phyloP scores from a whole-genome alignment of 1,140 invertebrate species.

The Cephus cinctus region DNA sequence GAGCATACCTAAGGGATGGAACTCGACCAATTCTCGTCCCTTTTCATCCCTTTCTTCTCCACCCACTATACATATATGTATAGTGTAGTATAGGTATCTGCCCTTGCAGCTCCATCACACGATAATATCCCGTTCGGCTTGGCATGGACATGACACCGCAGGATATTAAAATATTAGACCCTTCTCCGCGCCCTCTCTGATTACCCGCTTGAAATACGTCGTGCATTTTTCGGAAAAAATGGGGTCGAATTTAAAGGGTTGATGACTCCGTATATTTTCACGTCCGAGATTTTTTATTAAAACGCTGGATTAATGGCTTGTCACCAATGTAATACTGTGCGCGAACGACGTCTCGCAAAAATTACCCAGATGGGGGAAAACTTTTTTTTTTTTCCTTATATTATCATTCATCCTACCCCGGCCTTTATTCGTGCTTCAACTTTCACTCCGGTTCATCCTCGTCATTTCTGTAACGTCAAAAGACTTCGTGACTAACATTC shows the following conservation, averaged over 20 bases:
- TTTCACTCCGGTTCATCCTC: not conserved
- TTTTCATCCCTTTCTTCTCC: too few species aligned
- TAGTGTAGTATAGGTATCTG: too few species aligned
- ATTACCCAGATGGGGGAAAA: constrained; percentile 10
- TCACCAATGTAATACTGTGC: constrained; percentile 9
- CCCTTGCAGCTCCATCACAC: too few species aligned
- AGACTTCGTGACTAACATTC: not conserved
- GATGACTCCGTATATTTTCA: not conserved
- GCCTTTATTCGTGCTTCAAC: constrained; percentile 5
- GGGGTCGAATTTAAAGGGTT: not conserved
- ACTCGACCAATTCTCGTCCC: too few species aligned
- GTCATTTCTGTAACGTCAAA: not conserved
- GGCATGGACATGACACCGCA: constrained; percentile 41
- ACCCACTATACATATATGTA: too few species aligned
- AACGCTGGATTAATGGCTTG: constrained; percentile 17
- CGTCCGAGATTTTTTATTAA: constrained; percentile 5
- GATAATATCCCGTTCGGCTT: constrained; percentile 10
- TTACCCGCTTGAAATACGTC: constrained; percentile 7
- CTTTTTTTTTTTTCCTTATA: too few species aligned
- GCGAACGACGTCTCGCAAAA: not conserved
- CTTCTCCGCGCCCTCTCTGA: too few species aligned
- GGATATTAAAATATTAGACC: constrained; percentile 43
- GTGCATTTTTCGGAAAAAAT: not conserved
- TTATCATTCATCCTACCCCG: too few species aligned
- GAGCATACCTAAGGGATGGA: constrained; percentile 28